A percentile compares a stretch with the other conserved stretches of the same genome.
These are phyloP conservation scores for Crossaster papposus DNA, from an alignment of 53 echinoderm and acorn worm genomes.

Conservation along the genomic window DNA sequence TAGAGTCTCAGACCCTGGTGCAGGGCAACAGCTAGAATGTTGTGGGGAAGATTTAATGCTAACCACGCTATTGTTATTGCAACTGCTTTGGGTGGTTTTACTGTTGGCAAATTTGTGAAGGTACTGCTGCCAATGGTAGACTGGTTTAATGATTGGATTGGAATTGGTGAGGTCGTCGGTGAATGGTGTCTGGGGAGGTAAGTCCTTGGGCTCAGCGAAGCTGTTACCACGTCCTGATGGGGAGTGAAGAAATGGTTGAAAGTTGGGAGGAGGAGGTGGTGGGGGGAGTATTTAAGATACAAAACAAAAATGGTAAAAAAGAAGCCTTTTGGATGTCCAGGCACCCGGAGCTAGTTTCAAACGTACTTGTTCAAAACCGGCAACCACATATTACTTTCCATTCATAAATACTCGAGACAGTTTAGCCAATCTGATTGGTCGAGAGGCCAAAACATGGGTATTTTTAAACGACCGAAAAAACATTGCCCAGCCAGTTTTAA, in stretches of 20 bases:
- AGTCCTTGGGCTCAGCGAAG: conserved; percentile 26
- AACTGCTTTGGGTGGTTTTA: neutral
- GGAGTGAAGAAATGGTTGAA: neutral
- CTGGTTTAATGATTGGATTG: conserved; percentile 21
- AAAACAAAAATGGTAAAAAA: neutral
- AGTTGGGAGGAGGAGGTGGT: neutral
- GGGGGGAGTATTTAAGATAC: conserved; percentile 21
- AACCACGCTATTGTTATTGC: conserved; percentile 30
- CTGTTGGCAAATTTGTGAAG: conserved; percentile 38
- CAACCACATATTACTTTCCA: no score
- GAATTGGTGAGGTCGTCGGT: neutral
- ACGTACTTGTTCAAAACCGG: no score
- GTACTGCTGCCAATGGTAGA: conserved; percentile 50
- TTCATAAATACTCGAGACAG: no score
- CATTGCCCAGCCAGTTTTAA: no score
- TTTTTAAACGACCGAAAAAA: no score
- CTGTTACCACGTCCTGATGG: conserved; percentile 54
- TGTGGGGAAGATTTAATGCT: conserved; percentile 13
- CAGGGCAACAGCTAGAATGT: no score
- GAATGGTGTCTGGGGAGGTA: conserved; percentile 3
- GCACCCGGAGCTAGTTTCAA: no score
- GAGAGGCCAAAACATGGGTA: no score
- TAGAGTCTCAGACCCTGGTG: neutral
- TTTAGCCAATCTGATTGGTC: no score
- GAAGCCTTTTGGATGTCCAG: neutral